These are phyloP conservation scores for Apostichopus parvimensis DNA, from an alignment of 35 echinoderm and acorn worm species.

Conservation along the genomic window DNA sequence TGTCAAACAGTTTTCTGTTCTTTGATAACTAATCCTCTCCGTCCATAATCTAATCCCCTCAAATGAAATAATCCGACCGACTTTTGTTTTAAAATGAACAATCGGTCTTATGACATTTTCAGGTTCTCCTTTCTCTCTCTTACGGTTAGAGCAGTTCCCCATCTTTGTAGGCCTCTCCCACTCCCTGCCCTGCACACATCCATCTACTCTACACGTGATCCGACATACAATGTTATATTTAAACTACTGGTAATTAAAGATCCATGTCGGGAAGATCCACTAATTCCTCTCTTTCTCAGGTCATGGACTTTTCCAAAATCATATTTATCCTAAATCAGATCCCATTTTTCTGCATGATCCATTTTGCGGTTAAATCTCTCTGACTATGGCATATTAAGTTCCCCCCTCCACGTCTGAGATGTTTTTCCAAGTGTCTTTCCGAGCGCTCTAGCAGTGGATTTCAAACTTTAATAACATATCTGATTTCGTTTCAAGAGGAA, in stretches of 20 bases:
- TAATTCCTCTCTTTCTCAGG: background rate
- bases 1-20: too few relatives aligned
- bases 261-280: background rate
- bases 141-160: too few relatives aligned
- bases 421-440: background rate
- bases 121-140: too few relatives aligned
- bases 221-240: too few relatives aligned
- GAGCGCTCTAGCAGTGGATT: background rate
- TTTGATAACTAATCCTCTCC: too few relatives aligned
- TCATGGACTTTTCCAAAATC: background rate
- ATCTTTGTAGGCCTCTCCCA: too few relatives aligned
- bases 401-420: background rate
- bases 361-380: constrained; percentile 7
- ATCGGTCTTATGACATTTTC: too few relatives aligned
- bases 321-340: constrained; percentile 15
- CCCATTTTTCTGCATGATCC: constrained; percentile 12
- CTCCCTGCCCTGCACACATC: too few relatives aligned
- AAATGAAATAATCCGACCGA: too few relatives aligned
- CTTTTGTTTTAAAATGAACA: too few relatives aligned
- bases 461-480: constrained; percentile 2
- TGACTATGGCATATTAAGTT: background rate
- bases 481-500: background rate
- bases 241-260: background rate
- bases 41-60: too few relatives aligned
- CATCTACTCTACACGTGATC: too few relatives aligned